These are phyloP conservation scores for Ornithorhynchus anatinus DNA, from an alignment of 2,113 vertebrate species.

Conservation along the genomic window DNA sequence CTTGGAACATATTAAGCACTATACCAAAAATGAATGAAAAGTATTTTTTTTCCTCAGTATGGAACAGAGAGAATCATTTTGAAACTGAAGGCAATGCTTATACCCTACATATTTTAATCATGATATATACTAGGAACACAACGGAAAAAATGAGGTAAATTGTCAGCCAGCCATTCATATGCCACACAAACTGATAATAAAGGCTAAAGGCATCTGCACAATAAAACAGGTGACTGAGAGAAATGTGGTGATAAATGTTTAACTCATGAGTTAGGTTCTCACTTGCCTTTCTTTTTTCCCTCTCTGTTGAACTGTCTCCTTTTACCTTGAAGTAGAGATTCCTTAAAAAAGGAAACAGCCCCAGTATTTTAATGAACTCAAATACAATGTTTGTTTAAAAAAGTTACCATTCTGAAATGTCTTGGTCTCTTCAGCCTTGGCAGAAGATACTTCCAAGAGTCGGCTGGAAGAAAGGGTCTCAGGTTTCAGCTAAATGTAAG, in stretches of 20 bases:
- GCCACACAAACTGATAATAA: neutral
- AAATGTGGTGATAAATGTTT: constrained; percentile 26
- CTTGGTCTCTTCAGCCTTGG: constrained; percentile 27
- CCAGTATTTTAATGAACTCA: constrained; percentile 66
- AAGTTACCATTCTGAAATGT: constrained; percentile 54
- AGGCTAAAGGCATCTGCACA: constrained; percentile 11
- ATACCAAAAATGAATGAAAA: too few species aligned
- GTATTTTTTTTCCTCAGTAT: too few species aligned
- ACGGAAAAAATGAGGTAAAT: neutral
- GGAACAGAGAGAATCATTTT: too few species aligned
- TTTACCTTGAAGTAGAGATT: constrained; percentile 50
- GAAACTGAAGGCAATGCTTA: too few species aligned
- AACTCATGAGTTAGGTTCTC: constrained; percentile 38
- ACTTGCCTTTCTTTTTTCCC: constrained; percentile 36
- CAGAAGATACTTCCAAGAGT: constrained; percentile 55
- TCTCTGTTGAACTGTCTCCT: constrained; percentile 38
- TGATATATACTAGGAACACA: too few species aligned
- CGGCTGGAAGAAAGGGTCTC: constrained; percentile 37
- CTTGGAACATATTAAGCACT: too few species aligned
- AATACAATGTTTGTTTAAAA: constrained; percentile 45
- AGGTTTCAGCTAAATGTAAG: constrained; percentile 61
- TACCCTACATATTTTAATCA: too few species aligned
- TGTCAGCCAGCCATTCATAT: neutral
- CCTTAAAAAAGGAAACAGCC: constrained; percentile 40
- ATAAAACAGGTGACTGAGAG: constrained; percentile 4